These are phyloP conservation scores for Sphyrna mokarran DNA, from an alignment of 2,113 vertebrate genomes.

Conservation along the genomic window DNA sequence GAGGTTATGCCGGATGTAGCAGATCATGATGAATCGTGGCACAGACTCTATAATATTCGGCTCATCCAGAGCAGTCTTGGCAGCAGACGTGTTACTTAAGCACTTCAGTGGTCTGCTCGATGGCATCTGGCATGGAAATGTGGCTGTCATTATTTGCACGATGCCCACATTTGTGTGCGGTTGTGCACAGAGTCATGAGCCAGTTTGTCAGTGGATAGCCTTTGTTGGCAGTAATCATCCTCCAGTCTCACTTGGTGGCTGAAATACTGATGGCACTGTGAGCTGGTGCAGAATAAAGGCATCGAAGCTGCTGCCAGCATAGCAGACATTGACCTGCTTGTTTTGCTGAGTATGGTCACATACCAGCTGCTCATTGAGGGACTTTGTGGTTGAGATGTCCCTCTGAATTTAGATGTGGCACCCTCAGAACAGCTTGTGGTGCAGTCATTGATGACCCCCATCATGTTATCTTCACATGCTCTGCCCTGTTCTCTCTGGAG, in stretches of 20 bases:
- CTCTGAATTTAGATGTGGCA: background rate
- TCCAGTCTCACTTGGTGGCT: no score
- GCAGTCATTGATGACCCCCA: background rate
- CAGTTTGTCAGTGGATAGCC: no score
- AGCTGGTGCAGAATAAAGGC: no score
- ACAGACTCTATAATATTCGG: background rate
- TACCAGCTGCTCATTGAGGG: background rate
- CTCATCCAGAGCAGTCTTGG: background rate
- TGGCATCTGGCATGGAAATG: background rate
- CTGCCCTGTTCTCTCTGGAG: no score
- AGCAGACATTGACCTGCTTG: no score
- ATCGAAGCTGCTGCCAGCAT: no score
- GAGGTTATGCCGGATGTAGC: background rate
- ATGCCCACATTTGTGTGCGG: background rate
- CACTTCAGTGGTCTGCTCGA: background rate
- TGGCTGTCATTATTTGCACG: background rate
- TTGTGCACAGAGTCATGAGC: no score
- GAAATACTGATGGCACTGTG: no score
- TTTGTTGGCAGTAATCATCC: no score
- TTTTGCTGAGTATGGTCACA: background rate
- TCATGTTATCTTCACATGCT: background rate
- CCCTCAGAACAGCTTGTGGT: background rate
- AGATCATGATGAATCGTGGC: background rate
- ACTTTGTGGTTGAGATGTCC: background rate
- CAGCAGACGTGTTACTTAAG: background rate